Percentiles rank a stretch among this genome's conserved stretches.
These are phyloP conservation scores for Trissolcus basalis DNA, from an alignment of 1,140 invertebrate genomes.

Conservation along the genomic window DNA sequence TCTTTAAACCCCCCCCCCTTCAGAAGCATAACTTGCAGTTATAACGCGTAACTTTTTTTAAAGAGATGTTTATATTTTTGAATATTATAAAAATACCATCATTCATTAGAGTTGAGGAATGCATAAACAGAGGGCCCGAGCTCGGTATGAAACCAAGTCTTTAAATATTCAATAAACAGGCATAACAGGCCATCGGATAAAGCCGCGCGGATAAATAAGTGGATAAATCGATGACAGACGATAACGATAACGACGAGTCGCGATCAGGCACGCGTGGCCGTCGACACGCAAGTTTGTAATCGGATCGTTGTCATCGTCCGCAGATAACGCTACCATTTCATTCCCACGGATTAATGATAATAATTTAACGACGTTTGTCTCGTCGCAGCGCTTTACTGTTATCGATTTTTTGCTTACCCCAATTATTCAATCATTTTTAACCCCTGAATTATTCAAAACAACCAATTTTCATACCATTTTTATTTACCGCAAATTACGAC, in stretches of 20 bases:
- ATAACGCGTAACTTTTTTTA: too few species aligned
- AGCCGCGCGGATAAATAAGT: slow-evolving; percentile 36
- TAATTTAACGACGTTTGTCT: slow-evolving; percentile 16
- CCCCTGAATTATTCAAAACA: background rate
- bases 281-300: slow-evolving; percentile 38
- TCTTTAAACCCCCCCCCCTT: too few species aligned
- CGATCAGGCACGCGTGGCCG: slow-evolving; percentile 28
- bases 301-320: slow-evolving; percentile 31
- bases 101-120: background rate
- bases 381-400: slow-evolving; percentile 1
- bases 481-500: too few species aligned
- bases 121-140: slow-evolving; percentile 8
- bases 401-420: background rate
- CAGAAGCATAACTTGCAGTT: too few species aligned
- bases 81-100: too few species aligned
- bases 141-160: slow-evolving; percentile 25
- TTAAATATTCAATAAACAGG: slow-evolving; percentile 42
- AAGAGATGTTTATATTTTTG: too few species aligned
- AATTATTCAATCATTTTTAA: background rate
- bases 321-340: slow-evolving; percentile 33
- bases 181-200: slow-evolving; percentile 40
- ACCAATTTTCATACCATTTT: too few species aligned
- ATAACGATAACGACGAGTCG: slow-evolving; percentile 43
- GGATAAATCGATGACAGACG: slow-evolving; percentile 54
- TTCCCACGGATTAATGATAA: slow-evolving; percentile 29